A percentile compares a stretch with the other conserved stretches of the same genome.
These are phyloP conservation scores for Bombus breviceps DNA, from an alignment of 1,140 invertebrate genomes.

Conservation along the genomic window DNA sequence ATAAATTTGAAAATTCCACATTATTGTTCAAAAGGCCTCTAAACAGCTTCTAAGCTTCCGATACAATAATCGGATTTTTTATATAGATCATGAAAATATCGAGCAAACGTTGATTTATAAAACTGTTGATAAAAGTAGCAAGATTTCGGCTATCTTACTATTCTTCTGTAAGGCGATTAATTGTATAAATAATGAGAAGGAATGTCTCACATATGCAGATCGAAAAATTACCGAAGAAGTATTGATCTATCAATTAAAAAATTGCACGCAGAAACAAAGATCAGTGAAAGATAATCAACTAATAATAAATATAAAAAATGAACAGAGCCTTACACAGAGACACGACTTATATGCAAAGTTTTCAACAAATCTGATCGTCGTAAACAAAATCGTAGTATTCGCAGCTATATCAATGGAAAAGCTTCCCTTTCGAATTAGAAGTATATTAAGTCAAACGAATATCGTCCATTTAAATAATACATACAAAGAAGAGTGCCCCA, in stretches of 20 bases:
- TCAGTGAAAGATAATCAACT: background rate
- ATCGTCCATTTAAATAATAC: slow-evolving; percentile 6
- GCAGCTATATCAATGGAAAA: background rate
- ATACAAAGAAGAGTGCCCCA: background rate
- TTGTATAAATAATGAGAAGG: too few species aligned
- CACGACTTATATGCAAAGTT: background rate
- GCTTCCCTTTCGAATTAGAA: slow-evolving; percentile 4
- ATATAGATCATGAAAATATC: too few species aligned
- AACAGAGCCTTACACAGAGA: background rate
- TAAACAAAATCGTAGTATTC: background rate
- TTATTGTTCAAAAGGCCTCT: too few species aligned
- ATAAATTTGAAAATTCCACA: too few species aligned
- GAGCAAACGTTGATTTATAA: too few species aligned
- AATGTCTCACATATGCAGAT: background rate
- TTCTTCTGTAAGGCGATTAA: too few species aligned
- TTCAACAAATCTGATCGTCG: background rate
- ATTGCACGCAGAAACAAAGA: background rate
- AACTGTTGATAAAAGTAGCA: too few species aligned
- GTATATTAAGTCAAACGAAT: background rate
- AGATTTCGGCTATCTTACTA: too few species aligned
- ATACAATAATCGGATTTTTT: too few species aligned
- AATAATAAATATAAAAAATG: background rate
- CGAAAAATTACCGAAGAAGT: background rate
- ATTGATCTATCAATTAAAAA: background rate
- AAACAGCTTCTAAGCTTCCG: too few species aligned